These are phyloP conservation scores for Hirundichthys speculiger DNA, from an alignment of 2,113 vertebrate species.

Conservation along the genomic window DNA sequence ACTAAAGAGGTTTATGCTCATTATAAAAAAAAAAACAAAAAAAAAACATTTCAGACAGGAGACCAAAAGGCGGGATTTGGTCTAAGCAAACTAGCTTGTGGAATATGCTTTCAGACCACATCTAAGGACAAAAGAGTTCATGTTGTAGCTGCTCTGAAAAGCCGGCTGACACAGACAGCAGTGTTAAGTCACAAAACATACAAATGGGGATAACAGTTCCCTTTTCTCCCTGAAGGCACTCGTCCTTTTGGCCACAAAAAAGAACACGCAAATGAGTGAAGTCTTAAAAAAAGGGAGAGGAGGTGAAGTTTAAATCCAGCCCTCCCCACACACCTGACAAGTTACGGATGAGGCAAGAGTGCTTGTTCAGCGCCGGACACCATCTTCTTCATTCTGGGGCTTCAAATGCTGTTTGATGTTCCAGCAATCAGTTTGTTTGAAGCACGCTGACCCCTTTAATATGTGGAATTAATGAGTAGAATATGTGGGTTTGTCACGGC, in stretches of 20 bases:
- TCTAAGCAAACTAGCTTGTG: constrained; percentile 8
- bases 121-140: constrained; percentile 3
- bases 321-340: constrained; percentile 1
- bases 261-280: too few species aligned
- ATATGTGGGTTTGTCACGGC: constrained; percentile 3
- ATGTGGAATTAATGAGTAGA: constrained; percentile 12
- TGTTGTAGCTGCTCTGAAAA: not conserved
- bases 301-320: constrained; percentile 3
- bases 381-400: not conserved
- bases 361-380: not conserved
- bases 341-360: not conserved
- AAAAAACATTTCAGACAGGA: not conserved
- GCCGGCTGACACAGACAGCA: not conserved
- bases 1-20: constrained; percentile 26
- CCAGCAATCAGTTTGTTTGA: constrained; percentile 13
- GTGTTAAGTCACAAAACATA: not conserved
- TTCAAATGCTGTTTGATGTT: constrained; percentile 23
- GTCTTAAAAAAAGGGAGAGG: not conserved
- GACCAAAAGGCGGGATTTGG: not conserved
- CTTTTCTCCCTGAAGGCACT: constrained; percentile 12
- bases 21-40: constrained; percentile 27
- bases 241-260: too few species aligned
- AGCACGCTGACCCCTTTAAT: constrained; percentile 11
- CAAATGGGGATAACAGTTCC: not conserved
- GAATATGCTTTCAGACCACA: constrained; percentile 11